Base-by-base conservation (phyloP, 1,140 invertebrate genomes). In the Aricia agestis region DNA sequence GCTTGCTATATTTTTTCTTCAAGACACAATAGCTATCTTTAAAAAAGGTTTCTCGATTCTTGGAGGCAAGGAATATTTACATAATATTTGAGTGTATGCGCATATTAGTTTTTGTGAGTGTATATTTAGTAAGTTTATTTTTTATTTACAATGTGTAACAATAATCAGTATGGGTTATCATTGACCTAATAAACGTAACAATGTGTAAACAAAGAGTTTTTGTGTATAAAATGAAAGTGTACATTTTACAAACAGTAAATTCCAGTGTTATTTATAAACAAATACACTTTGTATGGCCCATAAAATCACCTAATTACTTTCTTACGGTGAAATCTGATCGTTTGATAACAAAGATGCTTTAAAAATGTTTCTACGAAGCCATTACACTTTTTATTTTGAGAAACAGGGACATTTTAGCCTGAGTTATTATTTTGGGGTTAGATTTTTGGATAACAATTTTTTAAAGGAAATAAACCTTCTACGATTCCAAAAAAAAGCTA, bases 281-380 rank as follows among this genome's bases (percentile, higher is more conserved):
- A 52, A 52, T 52, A 63, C 18, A 63, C 6, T 63, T 25, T 63
- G 59, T 10, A 19, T 11, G 18, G 59, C 59, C n/a, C 58, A 63
- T 63, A 19, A 63, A 63, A 63, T 11, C 10, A 18, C 19, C 18
- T 63, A 63, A 63, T 63, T 63, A 63, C 59, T 11, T 63, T 63
- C 59, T 63, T 63, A 63, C 19, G 19, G 59, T 6, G 59, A 63
- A 63, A 63, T 63, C 59, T 63, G 59, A 63, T 19, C 19, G 19
- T 19, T 25, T 19, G 59, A 63, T 63, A 63, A 63, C 59, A 63
- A 25, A 63, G 59, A 25, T 25, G 19, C 19, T 25, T 63, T 25
- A 19, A 63, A 63, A 11, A 11, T 25, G 18, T 63, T 63, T 63
- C 19, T 11, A 63, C 18, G 59, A 63, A 63, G 9, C 19, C 18